These are phyloP conservation scores for Willisornis vidua DNA, from an alignment of 2,113 vertebrate genomes.

Conservation along the genomic window DNA sequence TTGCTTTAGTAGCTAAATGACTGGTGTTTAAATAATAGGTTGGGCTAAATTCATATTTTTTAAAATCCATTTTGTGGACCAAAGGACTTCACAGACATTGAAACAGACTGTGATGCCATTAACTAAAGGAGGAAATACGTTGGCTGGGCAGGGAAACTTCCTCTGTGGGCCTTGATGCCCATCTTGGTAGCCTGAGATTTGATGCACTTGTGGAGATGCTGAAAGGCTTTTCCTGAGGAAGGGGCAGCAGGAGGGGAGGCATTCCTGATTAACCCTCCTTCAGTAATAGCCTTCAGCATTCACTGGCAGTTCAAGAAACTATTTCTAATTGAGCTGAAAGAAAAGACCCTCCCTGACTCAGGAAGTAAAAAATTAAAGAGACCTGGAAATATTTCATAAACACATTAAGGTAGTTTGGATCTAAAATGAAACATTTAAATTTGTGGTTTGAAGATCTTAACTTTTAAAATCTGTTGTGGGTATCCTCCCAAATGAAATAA, in stretches of 20 bases:
- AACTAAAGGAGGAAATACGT: neutral
- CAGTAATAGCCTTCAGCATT: neutral
- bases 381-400: neutral
- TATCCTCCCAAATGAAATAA: neutral
- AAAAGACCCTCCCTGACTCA: neutral
- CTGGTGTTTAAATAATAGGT: neutral
- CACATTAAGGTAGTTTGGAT: neutral
- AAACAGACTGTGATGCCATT: neutral
- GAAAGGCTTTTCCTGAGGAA: constrained; percentile 24
- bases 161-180: neutral
- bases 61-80: neutral
- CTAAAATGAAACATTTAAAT: neutral
- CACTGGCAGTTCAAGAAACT: neutral
- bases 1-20: neutral
- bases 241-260: neutral
- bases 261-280: neutral
- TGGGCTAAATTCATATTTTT: neutral
- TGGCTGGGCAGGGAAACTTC: neutral
- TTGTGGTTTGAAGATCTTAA: neutral
- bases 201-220: neutral
- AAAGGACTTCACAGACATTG: neutral
- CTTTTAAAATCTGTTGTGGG: neutral
- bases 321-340: neutral
- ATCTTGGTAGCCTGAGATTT: neutral
- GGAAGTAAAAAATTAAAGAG: neutral